phyloP scores from a whole-genome alignment of 2,888 invertebrate species.

The Heliconius ethilla region DNA sequence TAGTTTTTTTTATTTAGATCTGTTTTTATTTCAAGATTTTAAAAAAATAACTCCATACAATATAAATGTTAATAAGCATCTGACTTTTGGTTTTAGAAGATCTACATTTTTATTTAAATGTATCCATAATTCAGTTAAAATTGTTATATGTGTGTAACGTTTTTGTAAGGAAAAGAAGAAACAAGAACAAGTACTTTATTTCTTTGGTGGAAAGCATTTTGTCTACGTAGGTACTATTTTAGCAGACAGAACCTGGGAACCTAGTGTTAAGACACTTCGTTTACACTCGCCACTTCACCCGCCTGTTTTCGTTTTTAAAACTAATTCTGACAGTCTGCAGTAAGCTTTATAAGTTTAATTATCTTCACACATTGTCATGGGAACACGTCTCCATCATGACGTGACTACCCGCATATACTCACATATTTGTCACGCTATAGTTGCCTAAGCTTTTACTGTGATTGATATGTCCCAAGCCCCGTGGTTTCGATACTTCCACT shows the following conservation, averaged over 20 bases:
- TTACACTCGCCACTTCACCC: too few species aligned
- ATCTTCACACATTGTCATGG: slow-evolving; percentile 2
- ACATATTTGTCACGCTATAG: background rate
- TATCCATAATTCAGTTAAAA: background rate
- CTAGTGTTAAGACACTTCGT: too few species aligned
- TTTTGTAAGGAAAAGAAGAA: background rate
- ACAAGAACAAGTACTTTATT: background rate
- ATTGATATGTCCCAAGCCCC: background rate
- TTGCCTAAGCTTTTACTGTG: slow-evolving; percentile 8
- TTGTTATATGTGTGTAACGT: background rate
- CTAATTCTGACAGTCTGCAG: too few species aligned
- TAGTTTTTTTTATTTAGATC: background rate
- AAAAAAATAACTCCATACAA: background rate
- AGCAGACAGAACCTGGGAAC: too few species aligned
- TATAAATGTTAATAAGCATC: too few species aligned
- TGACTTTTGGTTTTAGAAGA: too few species aligned
- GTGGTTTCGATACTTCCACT: background rate
- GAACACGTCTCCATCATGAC: background rate
- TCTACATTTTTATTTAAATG: background rate
- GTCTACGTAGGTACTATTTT: too few species aligned
- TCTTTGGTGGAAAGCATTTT: background rate
- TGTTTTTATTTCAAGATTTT: background rate
- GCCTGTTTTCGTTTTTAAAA: too few species aligned
- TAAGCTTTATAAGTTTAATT: background rate
- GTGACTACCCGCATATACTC: background rate